Percentiles rank a stretch among this genome's conserved stretches.
Conservation (phyloP, 2,113 vertebrate species). For the Okapia johnstoni region DNA sequence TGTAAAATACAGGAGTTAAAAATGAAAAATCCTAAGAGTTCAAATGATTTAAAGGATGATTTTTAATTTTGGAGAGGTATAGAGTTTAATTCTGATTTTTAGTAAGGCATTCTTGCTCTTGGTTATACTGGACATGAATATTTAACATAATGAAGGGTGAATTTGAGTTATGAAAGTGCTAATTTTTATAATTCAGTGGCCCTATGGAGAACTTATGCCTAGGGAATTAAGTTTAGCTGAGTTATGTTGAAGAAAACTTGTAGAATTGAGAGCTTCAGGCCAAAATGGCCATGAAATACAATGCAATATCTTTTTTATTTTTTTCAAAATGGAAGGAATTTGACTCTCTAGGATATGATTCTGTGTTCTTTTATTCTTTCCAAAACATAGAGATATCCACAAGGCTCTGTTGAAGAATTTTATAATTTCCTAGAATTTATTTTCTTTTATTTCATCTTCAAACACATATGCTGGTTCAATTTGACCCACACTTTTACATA, state of each 20-base stretch:
- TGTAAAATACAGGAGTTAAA: constrained; percentile 23
- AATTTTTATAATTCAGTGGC: constrained; percentile 80
- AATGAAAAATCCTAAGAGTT: neutral
- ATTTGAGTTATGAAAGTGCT: constrained; percentile 79
- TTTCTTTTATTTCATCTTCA: constrained; percentile 48
- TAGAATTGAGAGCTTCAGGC: constrained; percentile 69
- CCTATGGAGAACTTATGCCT: constrained; percentile 75
- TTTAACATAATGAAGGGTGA: constrained; percentile 78
- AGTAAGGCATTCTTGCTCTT: constrained; percentile 72
- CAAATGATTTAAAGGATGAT: constrained; percentile 63
- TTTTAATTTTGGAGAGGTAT: constrained; percentile 67
- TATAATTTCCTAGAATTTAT: neutral
- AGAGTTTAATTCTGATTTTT: constrained; percentile 76
- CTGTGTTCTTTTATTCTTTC: constrained; percentile 33
- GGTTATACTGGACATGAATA: constrained; percentile 71
- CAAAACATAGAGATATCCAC: constrained; percentile 33
- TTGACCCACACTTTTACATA: neutral
- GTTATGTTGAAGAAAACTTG: constrained; percentile 76
- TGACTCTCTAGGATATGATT: constrained; percentile 59
- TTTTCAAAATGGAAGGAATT: constrained; percentile 70
- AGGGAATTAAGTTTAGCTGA: constrained; percentile 77
- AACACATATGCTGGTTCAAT: constrained; percentile 35
- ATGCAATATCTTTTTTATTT: constrained; percentile 48
- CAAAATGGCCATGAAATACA: constrained; percentile 77
- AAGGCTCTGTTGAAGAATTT: constrained; percentile 47